Base-by-base conservation (phyloP, 2,888 invertebrate genomes). In the Stenoptilia bipunctidactyla region DNA sequence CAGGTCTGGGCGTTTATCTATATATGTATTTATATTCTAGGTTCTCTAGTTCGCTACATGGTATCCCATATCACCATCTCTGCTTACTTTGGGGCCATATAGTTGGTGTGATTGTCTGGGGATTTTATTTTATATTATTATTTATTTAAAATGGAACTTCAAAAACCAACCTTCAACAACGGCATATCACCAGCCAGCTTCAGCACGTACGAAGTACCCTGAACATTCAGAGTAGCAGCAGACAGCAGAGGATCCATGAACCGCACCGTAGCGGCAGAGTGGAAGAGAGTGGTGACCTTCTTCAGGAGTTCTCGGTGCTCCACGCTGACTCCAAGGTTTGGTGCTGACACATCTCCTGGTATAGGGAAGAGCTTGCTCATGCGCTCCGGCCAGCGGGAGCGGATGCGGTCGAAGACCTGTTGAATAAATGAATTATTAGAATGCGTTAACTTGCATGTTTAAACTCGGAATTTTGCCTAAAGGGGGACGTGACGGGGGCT, bases 191-290 rank as follows among this genome's bases (percentile, higher is more conserved):
- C 87, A 66, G 96, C 96, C 40, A 98, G 75, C 43, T 93, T 89
- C 41, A 98, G 75, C 41, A 98, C 82, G 40, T 92, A 86, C 49
- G 92, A 91, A 0, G 97, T 97, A 15, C 96, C 97, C 37, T 92
- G 86, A 0, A 97, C 93, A 68, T 98, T 98, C 58, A 97, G 88
- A 41, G 91, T 89, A 0, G 97, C 89, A 0, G 98, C 95, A 1
- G 91, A 87, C 67, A 92, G 92, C 15, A 98, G 86, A 0, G 92
- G 91, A 62, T 98, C 98, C 53, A 97, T 93, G 66, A 98, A 98
- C 54, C 92, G 89, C 13, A 98, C 95, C 0, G 98, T 98, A 0
- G 98, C 98, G 0, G 98, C 98, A 14, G 96, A 94, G 69, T 98
- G 98, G 72, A 98, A 96, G 40, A 98, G 93, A 10, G 94, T 87